phyloP scores from a whole-genome alignment of 2,888 invertebrate species.

The Opisthograptis luteolata region DNA sequence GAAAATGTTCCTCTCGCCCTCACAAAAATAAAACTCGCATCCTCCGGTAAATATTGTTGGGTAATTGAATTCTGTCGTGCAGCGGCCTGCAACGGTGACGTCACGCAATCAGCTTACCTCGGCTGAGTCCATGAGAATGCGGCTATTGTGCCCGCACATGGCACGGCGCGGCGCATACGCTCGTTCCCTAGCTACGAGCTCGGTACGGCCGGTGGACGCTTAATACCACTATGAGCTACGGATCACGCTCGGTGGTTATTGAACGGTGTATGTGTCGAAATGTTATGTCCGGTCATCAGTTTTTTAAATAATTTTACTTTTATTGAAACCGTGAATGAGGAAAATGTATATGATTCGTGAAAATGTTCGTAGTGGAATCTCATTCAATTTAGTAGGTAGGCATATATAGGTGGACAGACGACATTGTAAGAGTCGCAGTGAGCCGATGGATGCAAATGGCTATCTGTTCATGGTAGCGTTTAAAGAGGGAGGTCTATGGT shows the following conservation, averaged over 20 bases:
- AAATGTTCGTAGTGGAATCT: too few species aligned
- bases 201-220: constrained; percentile 4
- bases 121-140: constrained; percentile 82
- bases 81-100: constrained; percentile 65
- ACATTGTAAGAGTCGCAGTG: too few species aligned
- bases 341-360: too few species aligned
- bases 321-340: too few species aligned
- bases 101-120: constrained; percentile 84
- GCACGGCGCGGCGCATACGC: constrained; percentile 68
- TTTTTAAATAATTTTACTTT: too few species aligned
- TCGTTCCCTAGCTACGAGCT: too few species aligned
- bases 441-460: too few species aligned
- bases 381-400: too few species aligned
- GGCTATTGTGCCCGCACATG: constrained; percentile 82
- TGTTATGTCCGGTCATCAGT: background rate
- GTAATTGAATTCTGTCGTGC: constrained; percentile 50
- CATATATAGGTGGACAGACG: too few species aligned
- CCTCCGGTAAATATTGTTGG: constrained; percentile 30
- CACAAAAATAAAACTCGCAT: constrained; percentile 14
- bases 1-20: background rate
- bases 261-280: background rate
- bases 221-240: constrained; percentile 14
- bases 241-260: constrained; percentile 4
- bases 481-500: too few species aligned
- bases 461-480: too few species aligned